Base-by-base conservation (phyloP, 2,888 invertebrate species). In the Tetanocera ferruginea region DNA sequence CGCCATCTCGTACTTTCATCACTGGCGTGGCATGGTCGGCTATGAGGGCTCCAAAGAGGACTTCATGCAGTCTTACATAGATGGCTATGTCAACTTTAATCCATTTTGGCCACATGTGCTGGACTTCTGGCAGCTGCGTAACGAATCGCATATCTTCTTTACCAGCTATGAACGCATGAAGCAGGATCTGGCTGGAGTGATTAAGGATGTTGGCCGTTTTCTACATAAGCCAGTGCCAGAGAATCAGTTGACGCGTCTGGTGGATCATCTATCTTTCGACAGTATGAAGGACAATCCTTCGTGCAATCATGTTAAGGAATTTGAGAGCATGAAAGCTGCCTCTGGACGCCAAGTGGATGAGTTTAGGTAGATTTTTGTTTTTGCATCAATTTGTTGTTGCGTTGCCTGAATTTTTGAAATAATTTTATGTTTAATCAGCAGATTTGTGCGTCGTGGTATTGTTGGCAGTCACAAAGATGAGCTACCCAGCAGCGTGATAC, bases 1-100 rank as follows among this genome's bases (percentile, higher is more conserved):
- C 0, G 94, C 93, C 0, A 94, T 96, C 0, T 97, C 96, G 0
- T 96, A 93, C 87, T 97, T 94, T 84, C 94, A 96, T 88, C 92
- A 89, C 77, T 87, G 87, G 87, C 84, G 86, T 0, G 86, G 87
- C 52, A 87, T 88, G 85, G 86, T 88, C 25, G 87, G 88, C 25
- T 88, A 88, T 70, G 83, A 85, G 76, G 88, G 87, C 74, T 85
- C 83, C 31, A 87, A 88, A 75, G 83, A 86, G 34, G 85, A 88
- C 31, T 88, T 88, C 43, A 84, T 89, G 82, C 86, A 86, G 49
- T 85, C 86, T 64, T 88, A 87, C 66, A 86, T 88, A 60, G 86
- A 86, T 75, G 87, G 87, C 66, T 84, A 86, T 62, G 86, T 87
- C 0, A 86, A 86, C 77, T 88, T 86, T 31, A 87, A 86, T 49